These are phyloP conservation scores for Elanus axillaris DNA, from an alignment of 2,113 vertebrate species.

Conservation along the genomic window DNA sequence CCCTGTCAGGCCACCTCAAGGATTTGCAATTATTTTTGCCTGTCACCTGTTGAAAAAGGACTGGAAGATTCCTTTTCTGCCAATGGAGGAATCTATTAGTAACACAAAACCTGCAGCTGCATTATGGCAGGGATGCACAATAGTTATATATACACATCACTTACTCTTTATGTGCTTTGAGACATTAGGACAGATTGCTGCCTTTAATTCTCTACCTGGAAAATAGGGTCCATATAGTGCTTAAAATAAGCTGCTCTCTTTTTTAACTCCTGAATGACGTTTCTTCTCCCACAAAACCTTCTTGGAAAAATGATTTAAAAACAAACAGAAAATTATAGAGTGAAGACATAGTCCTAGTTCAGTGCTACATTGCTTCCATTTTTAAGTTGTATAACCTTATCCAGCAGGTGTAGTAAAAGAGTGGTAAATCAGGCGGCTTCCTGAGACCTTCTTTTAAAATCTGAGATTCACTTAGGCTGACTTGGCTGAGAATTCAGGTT, in stretches of 20 bases:
- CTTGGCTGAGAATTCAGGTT: neutral
- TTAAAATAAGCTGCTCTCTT: neutral
- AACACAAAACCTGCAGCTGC: conserved; percentile 10
- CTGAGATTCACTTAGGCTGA: neutral
- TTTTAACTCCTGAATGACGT: neutral
- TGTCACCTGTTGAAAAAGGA: conserved; percentile 42
- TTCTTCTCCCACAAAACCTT: neutral
- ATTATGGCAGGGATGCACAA: neutral
- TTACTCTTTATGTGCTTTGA: neutral
- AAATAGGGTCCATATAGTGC: neutral
- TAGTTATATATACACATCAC: neutral
- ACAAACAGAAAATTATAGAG: neutral
- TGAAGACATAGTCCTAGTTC: neutral
- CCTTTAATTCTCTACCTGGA: neutral
- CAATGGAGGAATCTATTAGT: neutral
- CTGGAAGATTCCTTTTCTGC: conserved; percentile 3
- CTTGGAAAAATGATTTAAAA: neutral
- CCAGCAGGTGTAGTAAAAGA: neutral
- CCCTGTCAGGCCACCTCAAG: neutral
- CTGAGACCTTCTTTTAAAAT: neutral
- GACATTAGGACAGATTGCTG: neutral
- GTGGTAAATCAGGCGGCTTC: neutral
- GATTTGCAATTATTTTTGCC: conserved; percentile 15
- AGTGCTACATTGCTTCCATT: neutral
- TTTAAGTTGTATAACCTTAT: neutral